Conservation (phyloP, 2,888 invertebrate species). For the Nomada ruficornis region DNA sequence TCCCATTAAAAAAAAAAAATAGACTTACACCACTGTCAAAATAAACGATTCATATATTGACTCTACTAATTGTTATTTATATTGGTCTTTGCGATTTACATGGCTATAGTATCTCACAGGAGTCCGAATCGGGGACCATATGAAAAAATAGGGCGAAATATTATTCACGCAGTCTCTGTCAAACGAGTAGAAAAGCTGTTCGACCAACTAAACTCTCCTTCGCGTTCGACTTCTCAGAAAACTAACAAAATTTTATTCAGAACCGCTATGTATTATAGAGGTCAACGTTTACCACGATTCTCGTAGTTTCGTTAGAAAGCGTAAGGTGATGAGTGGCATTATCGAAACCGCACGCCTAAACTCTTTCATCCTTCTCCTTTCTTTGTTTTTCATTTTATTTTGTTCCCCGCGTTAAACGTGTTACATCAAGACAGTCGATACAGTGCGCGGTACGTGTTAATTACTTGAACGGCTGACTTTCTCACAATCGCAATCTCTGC, state of each 20-base stretch:
- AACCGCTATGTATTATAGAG: background rate
- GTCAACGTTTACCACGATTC: constrained; percentile 11
- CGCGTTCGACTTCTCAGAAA: background rate
- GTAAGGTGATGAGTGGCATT: background rate
- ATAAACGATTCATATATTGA: too few species aligned
- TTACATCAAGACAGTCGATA: constrained; percentile 15
- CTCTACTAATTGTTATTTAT: too few species aligned
- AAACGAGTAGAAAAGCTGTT: too few species aligned
- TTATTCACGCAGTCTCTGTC: background rate
- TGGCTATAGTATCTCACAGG: too few species aligned
- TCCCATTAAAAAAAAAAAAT: too few species aligned
- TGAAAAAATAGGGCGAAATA: too few species aligned
- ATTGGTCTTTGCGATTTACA: too few species aligned
- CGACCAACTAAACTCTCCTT: background rate
- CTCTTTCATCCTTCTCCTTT: background rate
- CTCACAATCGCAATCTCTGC: constrained; percentile 40
- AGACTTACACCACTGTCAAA: too few species aligned
- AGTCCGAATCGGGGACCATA: too few species aligned
- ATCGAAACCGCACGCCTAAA: constrained; percentile 22
- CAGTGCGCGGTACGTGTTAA: constrained; percentile 31
- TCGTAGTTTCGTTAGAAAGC: constrained; percentile 35
- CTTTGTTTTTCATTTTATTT: background rate
- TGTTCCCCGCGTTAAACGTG: background rate
- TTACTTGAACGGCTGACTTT: constrained; percentile 54
- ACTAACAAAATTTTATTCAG: background rate